Percentiles rank a stretch among this genome's conserved stretches.
phyloP scores from a whole-genome alignment of 2,888 invertebrate genomes.

The Lottia scabra region DNA sequence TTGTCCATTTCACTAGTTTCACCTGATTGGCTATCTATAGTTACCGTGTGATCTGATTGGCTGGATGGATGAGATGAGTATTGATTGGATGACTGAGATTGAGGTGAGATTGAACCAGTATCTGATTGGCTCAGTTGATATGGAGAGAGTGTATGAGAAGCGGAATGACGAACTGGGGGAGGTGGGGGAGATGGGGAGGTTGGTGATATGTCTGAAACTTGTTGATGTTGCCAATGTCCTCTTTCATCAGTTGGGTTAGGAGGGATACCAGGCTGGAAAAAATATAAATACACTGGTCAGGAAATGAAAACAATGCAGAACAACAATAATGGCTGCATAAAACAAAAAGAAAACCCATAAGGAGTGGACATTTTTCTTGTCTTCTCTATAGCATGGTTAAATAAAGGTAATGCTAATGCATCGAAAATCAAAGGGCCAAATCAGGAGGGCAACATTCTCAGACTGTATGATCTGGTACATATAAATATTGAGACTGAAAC shows the following conservation, averaged over 20 bases:
- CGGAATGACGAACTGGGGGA: slow-evolving; percentile 15
- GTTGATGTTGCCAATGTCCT: slow-evolving; percentile 40
- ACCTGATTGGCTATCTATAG: background rate
- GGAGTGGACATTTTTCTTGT: too few relatives aligned
- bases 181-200: slow-evolving; percentile 25
- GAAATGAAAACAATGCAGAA: too few relatives aligned
- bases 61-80: slow-evolving; percentile 14
- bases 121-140: slow-evolving; percentile 38
- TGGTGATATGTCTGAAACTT: slow-evolving; percentile 31
- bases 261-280: slow-evolving; percentile 22
- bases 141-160: slow-evolving; percentile 15
- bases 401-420: too few relatives aligned
- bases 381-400: too few relatives aligned
- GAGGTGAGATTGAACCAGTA: slow-evolving; percentile 16
- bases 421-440: too few relatives aligned
- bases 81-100: slow-evolving; percentile 18
- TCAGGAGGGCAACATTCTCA: too few relatives aligned
- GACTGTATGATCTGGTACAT: too few relatives aligned
- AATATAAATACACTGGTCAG: too few relatives aligned
- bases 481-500: background rate
- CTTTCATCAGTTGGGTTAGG: slow-evolving; percentile 22
- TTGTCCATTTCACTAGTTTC: slow-evolving; percentile 9
- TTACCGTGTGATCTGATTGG: slow-evolving; percentile 17
- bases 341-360: too few relatives aligned
- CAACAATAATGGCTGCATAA: too few relatives aligned